Percentiles rank a stretch among this genome's conserved stretches.
Evolutionary conservation across 2,797 vertebrate species (phyloP).

Genomic region (Hemitrygon akajei): DNA sequence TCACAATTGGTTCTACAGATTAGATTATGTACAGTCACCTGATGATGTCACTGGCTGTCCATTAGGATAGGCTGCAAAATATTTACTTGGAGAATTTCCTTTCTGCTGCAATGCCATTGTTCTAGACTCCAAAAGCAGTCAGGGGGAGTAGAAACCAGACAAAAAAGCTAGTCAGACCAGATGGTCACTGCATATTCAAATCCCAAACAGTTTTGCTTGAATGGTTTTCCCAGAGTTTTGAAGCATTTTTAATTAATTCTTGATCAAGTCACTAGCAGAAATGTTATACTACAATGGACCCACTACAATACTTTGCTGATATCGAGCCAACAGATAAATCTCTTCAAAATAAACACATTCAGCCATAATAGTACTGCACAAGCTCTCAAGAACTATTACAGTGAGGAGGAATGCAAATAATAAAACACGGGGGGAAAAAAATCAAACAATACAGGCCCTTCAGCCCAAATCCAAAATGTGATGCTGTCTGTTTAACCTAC

Average conservation of each 20-base stretch:
- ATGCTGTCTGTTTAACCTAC: too few species aligned
- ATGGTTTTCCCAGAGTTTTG: not conserved
- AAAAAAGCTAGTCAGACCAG: not conserved
- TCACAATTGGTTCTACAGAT: not conserved
- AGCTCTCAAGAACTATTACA: not conserved
- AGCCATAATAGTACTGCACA: not conserved
- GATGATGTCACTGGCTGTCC: not conserved
- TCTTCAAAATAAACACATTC: not conserved
- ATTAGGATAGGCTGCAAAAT: not conserved
- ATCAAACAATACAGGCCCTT: too few species aligned
- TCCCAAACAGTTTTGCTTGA: not conserved
- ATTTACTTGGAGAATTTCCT: conserved; percentile 17
- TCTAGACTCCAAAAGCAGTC: not conserved
- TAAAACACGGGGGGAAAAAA: not conserved
- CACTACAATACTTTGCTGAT: not conserved
- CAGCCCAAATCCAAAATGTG: too few species aligned
- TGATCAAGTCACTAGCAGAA: not conserved
- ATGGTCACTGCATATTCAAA: not conserved
- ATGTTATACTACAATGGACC: not conserved
- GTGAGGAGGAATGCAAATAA: conserved; percentile 30
- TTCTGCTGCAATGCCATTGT: not conserved
- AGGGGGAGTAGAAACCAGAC: not conserved
- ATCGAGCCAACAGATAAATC: not conserved
- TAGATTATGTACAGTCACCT: not conserved
- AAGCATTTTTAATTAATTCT: not conserved